These are phyloP conservation scores for Fratercula arctica DNA, from an alignment of 2,797 vertebrate species.

Conservation along the genomic window DNA sequence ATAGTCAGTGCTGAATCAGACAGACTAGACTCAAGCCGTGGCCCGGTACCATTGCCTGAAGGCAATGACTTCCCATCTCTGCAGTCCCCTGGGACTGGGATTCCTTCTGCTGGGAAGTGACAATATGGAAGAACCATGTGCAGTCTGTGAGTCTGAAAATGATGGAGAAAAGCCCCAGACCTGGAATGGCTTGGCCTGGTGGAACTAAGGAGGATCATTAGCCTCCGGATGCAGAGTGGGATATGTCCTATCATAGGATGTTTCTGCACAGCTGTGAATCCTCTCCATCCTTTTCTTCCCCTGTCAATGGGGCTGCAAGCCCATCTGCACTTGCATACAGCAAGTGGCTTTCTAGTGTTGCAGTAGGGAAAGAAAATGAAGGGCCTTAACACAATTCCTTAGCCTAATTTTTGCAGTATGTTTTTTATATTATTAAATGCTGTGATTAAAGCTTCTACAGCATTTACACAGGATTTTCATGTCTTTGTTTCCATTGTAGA, in stretches of 20 bases:
- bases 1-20: neutral
- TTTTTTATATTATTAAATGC: neutral
- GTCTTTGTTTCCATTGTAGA: neutral
- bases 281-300: neutral
- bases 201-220: neutral
- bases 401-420: neutral
- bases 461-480: neutral
- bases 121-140: neutral
- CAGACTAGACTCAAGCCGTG: neutral
- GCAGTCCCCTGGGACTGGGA: neutral
- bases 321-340: fast-evolving
- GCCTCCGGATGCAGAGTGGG: neutral
- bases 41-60: neutral
- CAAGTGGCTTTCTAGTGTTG: neutral
- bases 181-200: neutral
- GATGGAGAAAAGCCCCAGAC: neutral
- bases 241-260: neutral
- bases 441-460: neutral
- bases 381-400: neutral
- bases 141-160: neutral
- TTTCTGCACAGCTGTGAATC: neutral
- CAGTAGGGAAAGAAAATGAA: neutral
- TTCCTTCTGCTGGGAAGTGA: neutral
- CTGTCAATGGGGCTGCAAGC: neutral
- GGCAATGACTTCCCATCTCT: neutral